These are phyloP conservation scores for Nomada fabriciana DNA, from an alignment of 2,888 invertebrate species.

Conservation along the genomic window DNA sequence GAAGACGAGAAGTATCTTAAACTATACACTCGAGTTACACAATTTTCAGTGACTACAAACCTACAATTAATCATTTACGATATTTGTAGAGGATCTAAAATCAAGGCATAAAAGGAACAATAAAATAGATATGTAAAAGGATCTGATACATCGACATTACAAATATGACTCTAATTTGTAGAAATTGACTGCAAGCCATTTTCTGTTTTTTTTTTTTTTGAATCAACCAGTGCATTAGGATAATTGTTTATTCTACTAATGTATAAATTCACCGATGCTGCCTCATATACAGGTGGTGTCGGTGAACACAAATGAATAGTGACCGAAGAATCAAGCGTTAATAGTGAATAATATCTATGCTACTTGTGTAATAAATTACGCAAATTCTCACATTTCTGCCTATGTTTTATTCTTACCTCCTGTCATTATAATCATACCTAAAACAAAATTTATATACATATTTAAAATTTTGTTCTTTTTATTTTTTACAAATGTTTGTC, in stretches of 20 bases:
- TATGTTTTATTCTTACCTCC: slow-evolving; percentile 20
- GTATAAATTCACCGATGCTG: slow-evolving; percentile 1
- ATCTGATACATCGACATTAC: slow-evolving; percentile 18
- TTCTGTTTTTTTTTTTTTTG: neutral
- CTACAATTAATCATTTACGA: neutral
- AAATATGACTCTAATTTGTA: slow-evolving; percentile 16
- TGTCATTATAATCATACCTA: slow-evolving; percentile 12
- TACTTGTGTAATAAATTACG: slow-evolving; percentile 45
- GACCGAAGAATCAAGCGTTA: slow-evolving; percentile 15
- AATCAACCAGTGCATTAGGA: neutral
- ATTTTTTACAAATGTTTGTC: neutral
- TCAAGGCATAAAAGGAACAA: slow-evolving; percentile 3
- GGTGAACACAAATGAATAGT: slow-evolving; percentile 17
- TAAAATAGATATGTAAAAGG: neutral
- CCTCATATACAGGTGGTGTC: neutral
- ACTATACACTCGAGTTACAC: neutral
- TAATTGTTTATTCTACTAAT: slow-evolving; percentile 1
- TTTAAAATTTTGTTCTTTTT: neutral
- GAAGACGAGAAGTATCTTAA: slow-evolving; percentile 83
- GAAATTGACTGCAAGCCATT: slow-evolving; percentile 1
- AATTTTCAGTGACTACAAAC: no score
- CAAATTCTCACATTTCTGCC: slow-evolving; percentile 14
- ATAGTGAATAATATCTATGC: slow-evolving; percentile 17
- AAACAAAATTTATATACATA: slow-evolving; percentile 10
- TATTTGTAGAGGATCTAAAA: slow-evolving; percentile 15